Percentiles rank a stretch among this genome's conserved stretches.
Conservation (phyloP, 2,797 vertebrate genomes). For the Neosilurus mollespiculum region DNA sequence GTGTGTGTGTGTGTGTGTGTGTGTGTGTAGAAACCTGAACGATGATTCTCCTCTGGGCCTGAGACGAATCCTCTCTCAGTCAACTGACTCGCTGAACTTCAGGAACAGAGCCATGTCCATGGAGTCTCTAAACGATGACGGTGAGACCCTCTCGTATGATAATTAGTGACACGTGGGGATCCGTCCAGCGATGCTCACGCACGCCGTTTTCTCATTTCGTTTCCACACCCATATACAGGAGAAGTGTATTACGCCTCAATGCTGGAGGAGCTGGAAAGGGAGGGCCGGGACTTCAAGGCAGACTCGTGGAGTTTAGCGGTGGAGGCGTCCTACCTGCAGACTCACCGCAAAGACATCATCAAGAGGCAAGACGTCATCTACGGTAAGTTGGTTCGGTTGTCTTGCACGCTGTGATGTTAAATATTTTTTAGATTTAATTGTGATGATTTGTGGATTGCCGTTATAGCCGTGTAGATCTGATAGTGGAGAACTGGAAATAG, state of each 20-base stretch:
- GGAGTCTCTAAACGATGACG: constrained; percentile 85
- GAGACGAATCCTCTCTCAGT: constrained; percentile 88
- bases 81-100: constrained; percentile 87
- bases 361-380: constrained; percentile 94
- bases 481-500: too few relatives aligned
- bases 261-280: constrained; percentile 84
- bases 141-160: constrained; percentile 59
- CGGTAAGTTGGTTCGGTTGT: constrained; percentile 66
- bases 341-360: constrained; percentile 86
- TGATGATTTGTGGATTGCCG: too few relatives aligned
- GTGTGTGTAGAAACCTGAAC: constrained; percentile 72
- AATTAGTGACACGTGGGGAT: neutral
- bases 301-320: constrained; percentile 92
- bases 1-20: neutral
- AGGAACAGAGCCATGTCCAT: constrained; percentile 87
- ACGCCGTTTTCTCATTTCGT: neutral
- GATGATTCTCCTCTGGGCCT: constrained; percentile 86
- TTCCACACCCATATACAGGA: constrained; percentile 62
- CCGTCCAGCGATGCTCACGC: too few relatives aligned
- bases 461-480: too few relatives aligned
- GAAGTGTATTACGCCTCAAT: constrained; percentile 81
- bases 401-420: neutral
- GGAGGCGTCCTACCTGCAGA: constrained; percentile 82
- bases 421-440: too few relatives aligned
- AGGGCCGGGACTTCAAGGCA: constrained; percentile 82